Conservation (phyloP, 2,113 vertebrate genomes). For the Tupaia tana region DNA sequence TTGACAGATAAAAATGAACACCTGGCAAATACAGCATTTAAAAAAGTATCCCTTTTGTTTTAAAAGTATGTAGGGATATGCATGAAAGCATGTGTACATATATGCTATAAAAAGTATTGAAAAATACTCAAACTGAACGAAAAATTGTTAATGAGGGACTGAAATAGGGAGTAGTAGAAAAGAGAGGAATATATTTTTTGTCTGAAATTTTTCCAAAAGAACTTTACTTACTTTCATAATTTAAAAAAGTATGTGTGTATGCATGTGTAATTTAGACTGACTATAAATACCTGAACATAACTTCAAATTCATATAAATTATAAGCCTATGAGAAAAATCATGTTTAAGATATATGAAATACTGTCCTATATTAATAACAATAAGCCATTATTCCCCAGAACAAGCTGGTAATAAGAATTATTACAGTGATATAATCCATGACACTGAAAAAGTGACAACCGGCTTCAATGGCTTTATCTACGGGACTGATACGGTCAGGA, state of each 20-base stretch:
- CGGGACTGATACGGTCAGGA: neutral
- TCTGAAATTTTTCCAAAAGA: neutral
- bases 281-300: neutral
- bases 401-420: constrained; percentile 22
- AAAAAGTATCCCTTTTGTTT: neutral
- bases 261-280: neutral
- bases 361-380: neutral
- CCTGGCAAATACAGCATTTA: neutral
- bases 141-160: neutral
- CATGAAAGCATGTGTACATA: neutral
- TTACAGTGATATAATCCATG: neutral
- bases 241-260: neutral
- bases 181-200: neutral
- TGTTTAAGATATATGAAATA: neutral
- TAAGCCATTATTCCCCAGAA: neutral
- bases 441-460: neutral
- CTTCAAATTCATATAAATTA: constrained; percentile 9
- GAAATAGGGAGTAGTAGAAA: neutral
- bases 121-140: neutral
- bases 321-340: neutral
- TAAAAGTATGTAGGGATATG: neutral
- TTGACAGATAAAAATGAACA: neutral
- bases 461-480: neutral
- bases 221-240: constrained; percentile 37
- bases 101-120: constrained; percentile 4